phyloP scores from a whole-genome alignment of 2,888 invertebrate species.

The Fragum fragum region DNA sequence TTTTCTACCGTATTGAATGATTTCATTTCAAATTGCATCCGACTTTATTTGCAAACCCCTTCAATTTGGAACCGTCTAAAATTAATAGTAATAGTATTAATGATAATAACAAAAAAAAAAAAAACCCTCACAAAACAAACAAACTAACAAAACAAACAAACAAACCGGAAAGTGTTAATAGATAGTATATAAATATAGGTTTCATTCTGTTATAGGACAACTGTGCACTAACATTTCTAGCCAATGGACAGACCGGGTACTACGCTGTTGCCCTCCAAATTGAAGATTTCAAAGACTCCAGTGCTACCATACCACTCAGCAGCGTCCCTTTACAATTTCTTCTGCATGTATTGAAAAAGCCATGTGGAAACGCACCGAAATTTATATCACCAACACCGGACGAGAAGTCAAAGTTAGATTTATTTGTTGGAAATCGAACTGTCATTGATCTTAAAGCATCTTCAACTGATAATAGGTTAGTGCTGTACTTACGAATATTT shows the following conservation, averaged over 20 bases:
- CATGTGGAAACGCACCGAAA: not conserved
- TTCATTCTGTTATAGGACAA: too few species aligned
- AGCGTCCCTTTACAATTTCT: conserved; percentile 10
- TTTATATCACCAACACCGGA: conserved; percentile 4
- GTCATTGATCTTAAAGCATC: not conserved
- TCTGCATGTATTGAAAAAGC: not conserved
- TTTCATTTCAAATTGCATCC: too few species aligned
- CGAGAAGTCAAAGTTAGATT: not conserved
- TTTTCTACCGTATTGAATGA: too few species aligned
- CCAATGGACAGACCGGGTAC: conserved; percentile 5
- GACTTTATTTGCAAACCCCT: too few species aligned
- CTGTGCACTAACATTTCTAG: not conserved
- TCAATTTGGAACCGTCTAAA: too few species aligned
- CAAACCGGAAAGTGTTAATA: too few species aligned
- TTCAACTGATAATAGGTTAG: not conserved
- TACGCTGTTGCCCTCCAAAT: conserved; percentile 18
- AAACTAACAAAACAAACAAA: too few species aligned
- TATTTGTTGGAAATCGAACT: not conserved
- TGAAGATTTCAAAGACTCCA: conserved; percentile 11
- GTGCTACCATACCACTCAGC: not conserved
- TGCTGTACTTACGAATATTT: too few species aligned
- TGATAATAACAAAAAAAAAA: too few species aligned
- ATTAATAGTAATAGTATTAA: too few species aligned
- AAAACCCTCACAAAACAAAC: too few species aligned
- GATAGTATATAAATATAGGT: too few species aligned